Evolutionary conservation across 1,140 invertebrate species (phyloP).

Genomic region (Euwallacea fornicatus): DNA sequence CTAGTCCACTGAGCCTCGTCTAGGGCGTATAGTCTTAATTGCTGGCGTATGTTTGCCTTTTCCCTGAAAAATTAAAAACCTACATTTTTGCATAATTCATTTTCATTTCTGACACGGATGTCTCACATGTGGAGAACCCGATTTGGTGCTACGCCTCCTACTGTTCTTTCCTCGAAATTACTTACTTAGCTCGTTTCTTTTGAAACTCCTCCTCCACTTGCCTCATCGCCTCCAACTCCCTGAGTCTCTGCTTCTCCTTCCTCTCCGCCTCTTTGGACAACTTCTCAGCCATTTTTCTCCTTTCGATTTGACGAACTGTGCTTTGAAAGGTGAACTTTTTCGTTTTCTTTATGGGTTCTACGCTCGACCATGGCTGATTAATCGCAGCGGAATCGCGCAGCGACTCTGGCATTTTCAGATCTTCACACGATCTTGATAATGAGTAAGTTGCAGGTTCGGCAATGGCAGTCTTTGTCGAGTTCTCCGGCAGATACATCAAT

Average conservation of each 20-base stretch:
- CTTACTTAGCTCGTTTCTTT: conserved; percentile 49
- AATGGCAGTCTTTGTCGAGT: conserved; percentile 9
- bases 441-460: not conserved
- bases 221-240: conserved; percentile 77
- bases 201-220: conserved; percentile 55
- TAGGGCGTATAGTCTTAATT: conserved; percentile 67
- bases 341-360: conserved; percentile 47
- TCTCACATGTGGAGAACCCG: not conserved
- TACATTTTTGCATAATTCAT: not conserved
- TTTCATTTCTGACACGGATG: not conserved
- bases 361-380: conserved; percentile 34
- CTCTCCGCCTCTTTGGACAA: conserved; percentile 73
- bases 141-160: not conserved
- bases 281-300: conserved; percentile 71
- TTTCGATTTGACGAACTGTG: conserved; percentile 75
- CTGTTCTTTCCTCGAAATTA: not conserved
- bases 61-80: conserved; percentile 58
- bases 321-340: conserved; percentile 82
- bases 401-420: conserved; percentile 42
- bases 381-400: conserved; percentile 46
- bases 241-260: conserved; percentile 71
- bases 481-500: conserved; percentile 79
- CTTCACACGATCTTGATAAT: conserved; percentile 56
- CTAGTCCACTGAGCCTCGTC: conserved; percentile 56
- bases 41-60: conserved; percentile 73